These are phyloP conservation scores for Gambelia wislizenii DNA, from an alignment of 2,797 vertebrate species.

Conservation along the genomic window DNA sequence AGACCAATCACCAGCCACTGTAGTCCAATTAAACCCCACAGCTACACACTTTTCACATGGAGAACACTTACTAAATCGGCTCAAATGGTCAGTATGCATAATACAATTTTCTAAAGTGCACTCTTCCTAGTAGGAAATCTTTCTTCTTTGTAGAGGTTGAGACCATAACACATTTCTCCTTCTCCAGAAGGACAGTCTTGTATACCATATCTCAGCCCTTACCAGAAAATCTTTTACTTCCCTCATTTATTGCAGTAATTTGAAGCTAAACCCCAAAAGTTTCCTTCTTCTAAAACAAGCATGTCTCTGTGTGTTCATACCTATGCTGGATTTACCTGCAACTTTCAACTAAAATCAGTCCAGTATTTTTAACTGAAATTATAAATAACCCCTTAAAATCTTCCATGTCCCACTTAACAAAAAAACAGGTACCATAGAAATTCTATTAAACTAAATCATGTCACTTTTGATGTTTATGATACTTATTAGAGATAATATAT, in stretches of 20 bases:
- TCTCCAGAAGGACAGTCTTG: not conserved
- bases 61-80: constrained; percentile 30
- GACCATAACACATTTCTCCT: constrained; percentile 9
- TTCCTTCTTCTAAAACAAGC: constrained; percentile 44
- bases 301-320: constrained; percentile 26
- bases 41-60: constrained; percentile 28
- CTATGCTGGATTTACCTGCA: constrained; percentile 41
- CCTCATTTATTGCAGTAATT: constrained; percentile 35
- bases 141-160: not conserved
- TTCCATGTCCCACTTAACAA: constrained; percentile 2
- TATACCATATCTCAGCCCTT: not conserved
- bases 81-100: constrained; percentile 23
- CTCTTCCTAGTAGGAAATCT: constrained; percentile 5
- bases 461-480: not conserved
- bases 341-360: constrained; percentile 37
- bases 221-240: constrained; percentile 29
- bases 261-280: constrained; percentile 23
- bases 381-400: not conserved
- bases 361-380: not conserved
- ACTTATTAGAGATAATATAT: not conserved
- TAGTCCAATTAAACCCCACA: not conserved
- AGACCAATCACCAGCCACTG: not conserved
- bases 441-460: not conserved
- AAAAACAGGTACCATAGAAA: constrained; percentile 10
- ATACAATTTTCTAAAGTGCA: constrained; percentile 34